These are phyloP conservation scores for Anisognathus igniventris DNA, from an alignment of 2,797 vertebrate genomes.

Conservation along the genomic window DNA sequence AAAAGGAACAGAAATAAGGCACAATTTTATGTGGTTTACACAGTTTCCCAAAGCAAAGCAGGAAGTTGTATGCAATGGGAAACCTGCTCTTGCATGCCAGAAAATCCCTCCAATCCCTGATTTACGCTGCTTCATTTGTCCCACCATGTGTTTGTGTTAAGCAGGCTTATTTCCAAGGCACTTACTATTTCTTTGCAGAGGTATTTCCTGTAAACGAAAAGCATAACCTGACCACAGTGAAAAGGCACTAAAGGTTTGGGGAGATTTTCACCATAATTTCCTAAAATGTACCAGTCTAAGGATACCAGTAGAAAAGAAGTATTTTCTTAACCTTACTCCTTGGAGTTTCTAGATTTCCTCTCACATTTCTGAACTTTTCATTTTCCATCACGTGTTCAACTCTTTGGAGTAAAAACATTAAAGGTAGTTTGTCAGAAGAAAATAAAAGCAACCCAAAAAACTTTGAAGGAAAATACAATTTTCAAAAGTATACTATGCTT, in stretches of 20 bases:
- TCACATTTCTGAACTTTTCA: neutral
- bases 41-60: neutral
- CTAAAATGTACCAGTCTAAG: neutral
- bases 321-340: neutral
- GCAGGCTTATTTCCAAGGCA: neutral
- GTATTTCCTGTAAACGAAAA: neutral
- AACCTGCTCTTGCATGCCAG: rapidly evolving
- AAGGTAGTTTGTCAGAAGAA: neutral
- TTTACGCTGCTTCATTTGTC: neutral
- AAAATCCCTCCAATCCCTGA: neutral
- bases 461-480: neutral
- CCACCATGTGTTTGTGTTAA: neutral
- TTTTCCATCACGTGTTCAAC: neutral
- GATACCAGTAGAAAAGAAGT: neutral
- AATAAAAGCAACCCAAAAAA: neutral
- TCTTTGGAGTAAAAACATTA: neutral
- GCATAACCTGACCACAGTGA: neutral
- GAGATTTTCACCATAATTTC: neutral
- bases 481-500: neutral
- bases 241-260: neutral
- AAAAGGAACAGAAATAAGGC: neutral
- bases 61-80: neutral
- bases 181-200: neutral
- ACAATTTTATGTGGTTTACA: neutral
- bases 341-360: neutral